Conservation (phyloP, 2,888 invertebrate genomes). For the Physocephala rufipes region DNA sequence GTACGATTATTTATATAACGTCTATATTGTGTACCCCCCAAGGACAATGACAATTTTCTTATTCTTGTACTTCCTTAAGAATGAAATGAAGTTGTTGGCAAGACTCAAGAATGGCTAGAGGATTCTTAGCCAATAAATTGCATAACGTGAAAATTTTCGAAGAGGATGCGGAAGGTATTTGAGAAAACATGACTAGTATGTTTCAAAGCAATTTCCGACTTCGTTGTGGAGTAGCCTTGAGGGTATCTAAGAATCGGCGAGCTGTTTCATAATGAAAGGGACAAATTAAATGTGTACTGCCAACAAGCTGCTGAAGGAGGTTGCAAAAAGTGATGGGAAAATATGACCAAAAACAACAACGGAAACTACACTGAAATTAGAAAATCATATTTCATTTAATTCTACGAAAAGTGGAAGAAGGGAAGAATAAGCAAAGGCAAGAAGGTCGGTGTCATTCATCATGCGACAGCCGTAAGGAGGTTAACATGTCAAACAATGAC, state of each 20-base stretch:
- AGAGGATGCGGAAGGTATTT: background rate
- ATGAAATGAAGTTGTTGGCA: conserved; percentile 48
- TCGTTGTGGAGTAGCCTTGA: conserved; percentile 43
- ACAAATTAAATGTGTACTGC: conserved; percentile 37
- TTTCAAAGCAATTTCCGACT: conserved; percentile 48
- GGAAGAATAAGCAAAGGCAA: conserved; percentile 40
- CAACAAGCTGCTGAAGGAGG: conserved; percentile 30
- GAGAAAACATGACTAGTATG: background rate
- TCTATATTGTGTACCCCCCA: too few relatives aligned
- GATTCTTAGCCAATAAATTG: conserved; percentile 48
- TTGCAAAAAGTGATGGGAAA: conserved; percentile 27
- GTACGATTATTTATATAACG: conserved; percentile 6
- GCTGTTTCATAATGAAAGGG: conserved; percentile 44
- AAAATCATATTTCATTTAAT: conserved; percentile 49
- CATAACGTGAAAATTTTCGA: conserved; percentile 8
- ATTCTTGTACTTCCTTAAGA: background rate
- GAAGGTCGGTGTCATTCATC: conserved; percentile 52
- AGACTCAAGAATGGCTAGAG: conserved; percentile 51
- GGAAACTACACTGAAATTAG: conserved; percentile 34
- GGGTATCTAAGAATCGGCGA: conserved; percentile 50
- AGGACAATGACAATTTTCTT: too few relatives aligned
- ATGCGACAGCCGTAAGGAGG: conserved; percentile 48
- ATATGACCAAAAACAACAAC: conserved; percentile 23
- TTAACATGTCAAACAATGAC: background rate
- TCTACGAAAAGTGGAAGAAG: background rate